Conservation (phyloP, 2,888 invertebrate genomes). For the Calliphora vomitoria region DNA sequence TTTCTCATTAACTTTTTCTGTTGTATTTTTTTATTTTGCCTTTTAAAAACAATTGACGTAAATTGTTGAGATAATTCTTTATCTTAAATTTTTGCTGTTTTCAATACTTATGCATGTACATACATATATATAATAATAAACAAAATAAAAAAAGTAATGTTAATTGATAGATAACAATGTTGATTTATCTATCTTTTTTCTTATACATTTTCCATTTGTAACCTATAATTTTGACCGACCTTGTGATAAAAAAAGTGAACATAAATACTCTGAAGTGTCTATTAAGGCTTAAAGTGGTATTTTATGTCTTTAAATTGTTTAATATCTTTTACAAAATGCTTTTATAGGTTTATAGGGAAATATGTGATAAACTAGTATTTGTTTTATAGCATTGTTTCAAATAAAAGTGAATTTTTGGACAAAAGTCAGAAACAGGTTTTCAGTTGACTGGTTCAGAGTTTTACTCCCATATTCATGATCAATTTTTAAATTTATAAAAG, state of each 20-base stretch:
- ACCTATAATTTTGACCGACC: slow-evolving; percentile 53
- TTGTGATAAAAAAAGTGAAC: slow-evolving; percentile 57
- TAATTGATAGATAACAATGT: slow-evolving; percentile 61
- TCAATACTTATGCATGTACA: slow-evolving; percentile 3
- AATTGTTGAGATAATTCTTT: slow-evolving; percentile 55
- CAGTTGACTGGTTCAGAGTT: too few species aligned
- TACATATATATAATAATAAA: background rate
- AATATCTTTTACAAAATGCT: background rate
- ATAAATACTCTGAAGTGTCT: slow-evolving; percentile 29
- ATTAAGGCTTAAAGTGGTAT: slow-evolving; percentile 22
- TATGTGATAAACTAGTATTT: background rate
- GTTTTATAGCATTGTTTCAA: background rate
- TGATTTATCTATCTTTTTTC: slow-evolving; percentile 12
- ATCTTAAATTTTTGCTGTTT: slow-evolving; percentile 46
- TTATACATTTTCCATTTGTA: slow-evolving; percentile 24
- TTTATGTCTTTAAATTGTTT: background rate
- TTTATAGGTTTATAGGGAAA: background rate
- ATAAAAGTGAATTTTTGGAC: background rate
- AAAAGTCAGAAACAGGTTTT: background rate
- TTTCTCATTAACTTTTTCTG: slow-evolving; percentile 28
- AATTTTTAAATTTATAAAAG: too few species aligned
- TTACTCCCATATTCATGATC: too few species aligned
- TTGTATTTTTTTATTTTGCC: slow-evolving; percentile 15
- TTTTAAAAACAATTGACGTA: slow-evolving; percentile 45
- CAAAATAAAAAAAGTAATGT: background rate